Percentiles rank a stretch among this genome's conserved stretches.
Evolutionary conservation across 2,888 invertebrate species (phyloP).

Genomic region (Xanthia icteritia): DNA sequence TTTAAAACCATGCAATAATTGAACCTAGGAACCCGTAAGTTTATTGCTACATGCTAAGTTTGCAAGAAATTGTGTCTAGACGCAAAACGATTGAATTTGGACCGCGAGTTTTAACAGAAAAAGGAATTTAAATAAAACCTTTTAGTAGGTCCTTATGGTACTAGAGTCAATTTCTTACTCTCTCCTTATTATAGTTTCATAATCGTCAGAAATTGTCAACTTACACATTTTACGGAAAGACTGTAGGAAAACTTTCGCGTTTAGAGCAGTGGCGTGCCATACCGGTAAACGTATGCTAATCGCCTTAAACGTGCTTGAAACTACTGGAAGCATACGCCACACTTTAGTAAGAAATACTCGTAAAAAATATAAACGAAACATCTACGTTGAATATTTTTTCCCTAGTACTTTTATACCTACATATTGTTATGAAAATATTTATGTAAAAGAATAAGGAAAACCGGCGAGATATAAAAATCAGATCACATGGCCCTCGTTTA

Average conservation of each 20-base stretch:
- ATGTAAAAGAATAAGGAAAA: constrained; percentile 55
- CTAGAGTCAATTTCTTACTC: no score
- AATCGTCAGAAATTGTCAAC: not conserved
- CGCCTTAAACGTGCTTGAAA: not conserved
- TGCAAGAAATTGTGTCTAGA: no score
- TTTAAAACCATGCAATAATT: not conserved
- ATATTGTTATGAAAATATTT: constrained; percentile 53
- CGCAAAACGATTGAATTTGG: no score
- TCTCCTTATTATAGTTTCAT: not conserved
- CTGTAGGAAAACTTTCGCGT: not conserved
- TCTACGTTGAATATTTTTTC: constrained; percentile 31
- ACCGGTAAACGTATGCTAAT: not conserved
- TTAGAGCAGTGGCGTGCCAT: no score
- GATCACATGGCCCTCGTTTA: constrained; percentile 51
- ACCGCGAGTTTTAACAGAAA: no score
- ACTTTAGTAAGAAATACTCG: not conserved
- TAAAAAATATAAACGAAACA: constrained; percentile 39
- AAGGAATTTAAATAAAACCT: no score
- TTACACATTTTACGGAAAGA: not conserved
- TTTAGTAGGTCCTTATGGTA: no score
- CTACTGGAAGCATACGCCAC: not conserved
- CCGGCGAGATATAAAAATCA: constrained; percentile 49
- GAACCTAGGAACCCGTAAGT: not conserved
- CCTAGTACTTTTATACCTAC: not conserved
- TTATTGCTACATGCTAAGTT: no score